A percentile compares a stretch with the other conserved stretches of the same genome.
These are phyloP conservation scores for Tachysurus fulvidraco DNA, from an alignment of 2,113 vertebrate species.

Conservation along the genomic window DNA sequence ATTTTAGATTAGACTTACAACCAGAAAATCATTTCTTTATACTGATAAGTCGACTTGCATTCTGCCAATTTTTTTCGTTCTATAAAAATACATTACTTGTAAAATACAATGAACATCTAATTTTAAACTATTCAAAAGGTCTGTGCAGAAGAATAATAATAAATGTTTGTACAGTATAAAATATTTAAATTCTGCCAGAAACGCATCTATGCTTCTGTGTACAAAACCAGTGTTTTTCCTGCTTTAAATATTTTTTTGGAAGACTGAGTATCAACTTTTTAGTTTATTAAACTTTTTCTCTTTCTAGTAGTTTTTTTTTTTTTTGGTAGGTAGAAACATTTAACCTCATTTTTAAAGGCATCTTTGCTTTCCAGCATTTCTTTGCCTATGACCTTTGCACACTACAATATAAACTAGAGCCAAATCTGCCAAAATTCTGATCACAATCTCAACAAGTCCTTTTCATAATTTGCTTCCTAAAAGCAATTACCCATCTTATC, in stretches of 20 bases:
- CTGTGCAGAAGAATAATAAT: background rate
- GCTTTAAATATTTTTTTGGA: background rate
- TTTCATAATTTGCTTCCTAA: background rate
- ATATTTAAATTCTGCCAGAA: background rate
- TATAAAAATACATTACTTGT: background rate
- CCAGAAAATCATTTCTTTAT: no score
- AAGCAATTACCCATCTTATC: background rate
- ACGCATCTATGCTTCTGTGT: background rate
- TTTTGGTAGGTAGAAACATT: background rate
- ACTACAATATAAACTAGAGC: background rate
- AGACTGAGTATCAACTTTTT: no score
- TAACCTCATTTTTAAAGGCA: background rate
- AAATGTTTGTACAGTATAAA: background rate
- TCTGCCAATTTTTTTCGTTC: no score
- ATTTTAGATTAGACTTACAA: no score
- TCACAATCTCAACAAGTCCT: background rate
- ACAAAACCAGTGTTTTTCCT: background rate
- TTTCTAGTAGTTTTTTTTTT: background rate
- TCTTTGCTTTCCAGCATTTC: background rate
- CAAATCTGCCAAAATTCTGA: background rate
- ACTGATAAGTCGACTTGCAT: no score
- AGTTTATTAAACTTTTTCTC: background rate
- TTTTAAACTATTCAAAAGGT: background rate
- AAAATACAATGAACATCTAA: background rate
- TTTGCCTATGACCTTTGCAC: background rate